These are phyloP conservation scores for Lepidocyrtoides sp. DNA, from an alignment of 2,888 invertebrate species.

Conservation along the genomic window DNA sequence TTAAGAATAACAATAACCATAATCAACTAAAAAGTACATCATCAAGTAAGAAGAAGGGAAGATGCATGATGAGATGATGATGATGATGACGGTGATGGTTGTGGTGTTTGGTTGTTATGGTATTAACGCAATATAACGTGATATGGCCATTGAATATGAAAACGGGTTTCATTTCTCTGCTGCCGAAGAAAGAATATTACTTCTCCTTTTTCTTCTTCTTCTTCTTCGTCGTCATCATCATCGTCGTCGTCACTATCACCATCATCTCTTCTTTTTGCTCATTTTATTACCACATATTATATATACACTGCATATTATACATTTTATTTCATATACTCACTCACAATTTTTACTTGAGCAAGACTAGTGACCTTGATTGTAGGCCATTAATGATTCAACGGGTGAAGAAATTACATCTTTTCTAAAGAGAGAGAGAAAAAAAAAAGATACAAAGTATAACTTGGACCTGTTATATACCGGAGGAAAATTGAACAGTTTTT, in stretches of 20 bases:
- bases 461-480: constrained; percentile 23
- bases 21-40: background rate
- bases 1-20: background rate
- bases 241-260: no score
- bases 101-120: no score
- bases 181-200: constrained; percentile 17
- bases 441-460: background rate
- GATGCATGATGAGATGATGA: constrained; percentile 7
- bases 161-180: constrained; percentile 73
- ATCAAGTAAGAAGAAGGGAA: background rate
- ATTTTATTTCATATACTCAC: background rate
- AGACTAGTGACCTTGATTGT: constrained; percentile 79
- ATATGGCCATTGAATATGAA: constrained; percentile 69
- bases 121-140: constrained; percentile 52
- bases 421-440: constrained; percentile 32
- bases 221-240: no score
- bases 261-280: background rate
- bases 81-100: no score
- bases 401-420: constrained; percentile 74
- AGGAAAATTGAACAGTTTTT: constrained; percentile 38
- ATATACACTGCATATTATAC: background rate
- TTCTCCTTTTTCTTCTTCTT: background rate
- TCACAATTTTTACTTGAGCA: constrained; percentile 34
- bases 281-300: background rate
- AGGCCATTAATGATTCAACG: constrained; percentile 70